Conservation (phyloP, 2,113 vertebrate species). For the Laterallus jamaicensis region DNA sequence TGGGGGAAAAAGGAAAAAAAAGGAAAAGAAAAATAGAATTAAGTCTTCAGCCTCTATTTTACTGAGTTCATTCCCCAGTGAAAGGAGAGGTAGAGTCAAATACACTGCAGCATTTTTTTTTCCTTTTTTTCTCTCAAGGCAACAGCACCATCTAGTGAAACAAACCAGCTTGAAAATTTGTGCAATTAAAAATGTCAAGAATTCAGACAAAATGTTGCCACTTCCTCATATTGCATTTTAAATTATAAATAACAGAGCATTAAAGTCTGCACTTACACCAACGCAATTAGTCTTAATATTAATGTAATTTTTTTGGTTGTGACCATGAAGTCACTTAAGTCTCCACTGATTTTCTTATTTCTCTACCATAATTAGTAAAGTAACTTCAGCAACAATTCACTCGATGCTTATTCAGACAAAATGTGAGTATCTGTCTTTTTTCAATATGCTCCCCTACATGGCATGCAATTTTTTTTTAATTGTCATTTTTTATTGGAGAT, state of each 20-base stretch:
- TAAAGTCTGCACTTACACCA: not conserved
- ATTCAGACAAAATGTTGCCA: not conserved
- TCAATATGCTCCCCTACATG: not conserved
- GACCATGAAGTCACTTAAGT: not conserved
- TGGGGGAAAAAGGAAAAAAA: not conserved
- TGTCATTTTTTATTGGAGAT: not conserved
- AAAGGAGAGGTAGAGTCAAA: not conserved
- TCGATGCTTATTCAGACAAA: not conserved
- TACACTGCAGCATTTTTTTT: not conserved
- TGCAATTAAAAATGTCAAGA: not conserved
- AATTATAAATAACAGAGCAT: not conserved
- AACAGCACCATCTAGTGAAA: conserved; percentile 69
- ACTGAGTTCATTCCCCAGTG: not conserved
- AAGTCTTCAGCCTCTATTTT: not conserved
- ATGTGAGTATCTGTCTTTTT: not conserved
- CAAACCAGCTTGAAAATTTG: not conserved
- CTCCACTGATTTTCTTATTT: not conserved
- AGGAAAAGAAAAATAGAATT: not conserved
- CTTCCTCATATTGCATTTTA: not conserved
- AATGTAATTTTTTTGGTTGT: not conserved
- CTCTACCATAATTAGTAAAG: not conserved
- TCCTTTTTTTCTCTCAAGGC: not conserved
- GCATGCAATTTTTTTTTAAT: not conserved
- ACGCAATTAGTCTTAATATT: not conserved
- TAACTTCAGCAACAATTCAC: not conserved